Base-by-base conservation (phyloP, 2,888 invertebrate genomes). In the Ametastegia equiseti region DNA sequence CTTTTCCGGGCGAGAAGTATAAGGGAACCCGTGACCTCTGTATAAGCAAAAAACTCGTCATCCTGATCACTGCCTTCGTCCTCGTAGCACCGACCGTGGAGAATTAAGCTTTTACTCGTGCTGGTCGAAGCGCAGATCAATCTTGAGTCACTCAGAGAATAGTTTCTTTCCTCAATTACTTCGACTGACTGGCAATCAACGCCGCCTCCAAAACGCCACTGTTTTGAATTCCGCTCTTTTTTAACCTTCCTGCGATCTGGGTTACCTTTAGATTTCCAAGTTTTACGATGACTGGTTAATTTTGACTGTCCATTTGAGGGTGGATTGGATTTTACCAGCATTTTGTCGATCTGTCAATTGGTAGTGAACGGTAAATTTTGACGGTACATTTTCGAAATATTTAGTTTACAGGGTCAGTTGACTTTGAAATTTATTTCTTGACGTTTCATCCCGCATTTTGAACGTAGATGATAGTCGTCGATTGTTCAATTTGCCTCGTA, bases 21-120 rank as follows among this genome's bases (percentile, higher is more conserved):
- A n/a, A n/a, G 45, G 11, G 13, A 75, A 2, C 50, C 73, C 36
- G 33, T 50, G 50, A n/a, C 54, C 54, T 75, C 73, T 15, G 50
- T 50, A 23, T 75, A 36, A 19, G 36, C 11, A 33, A 75, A 75
- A 75, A 75, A 54, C 73, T 75, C 73, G 33, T 75, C 73, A 36
- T 75, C 54, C 50, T 54, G 73, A 75, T 75, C 73, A 54, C 73
- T 75, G 73, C 36, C 73, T 54, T 75, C 54, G 5, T 54, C 33
- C 50, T 50, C 42, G 19, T 33, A 54, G 36, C 33, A n/a, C 15
- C 54, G 54, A 36, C 33, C 50, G 33, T n/a, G n/a, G n/a, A 54
- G 73, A 75, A 54, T 54, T 50, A 75, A 54, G 50, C 50, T 75
- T 54, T 33, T 54, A 19, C 73, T 54, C 1, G 73, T 75, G 13